Evolutionary conservation across 2,113 vertebrate genomes (phyloP).

Genomic region (Engystomops pustulosus): DNA sequence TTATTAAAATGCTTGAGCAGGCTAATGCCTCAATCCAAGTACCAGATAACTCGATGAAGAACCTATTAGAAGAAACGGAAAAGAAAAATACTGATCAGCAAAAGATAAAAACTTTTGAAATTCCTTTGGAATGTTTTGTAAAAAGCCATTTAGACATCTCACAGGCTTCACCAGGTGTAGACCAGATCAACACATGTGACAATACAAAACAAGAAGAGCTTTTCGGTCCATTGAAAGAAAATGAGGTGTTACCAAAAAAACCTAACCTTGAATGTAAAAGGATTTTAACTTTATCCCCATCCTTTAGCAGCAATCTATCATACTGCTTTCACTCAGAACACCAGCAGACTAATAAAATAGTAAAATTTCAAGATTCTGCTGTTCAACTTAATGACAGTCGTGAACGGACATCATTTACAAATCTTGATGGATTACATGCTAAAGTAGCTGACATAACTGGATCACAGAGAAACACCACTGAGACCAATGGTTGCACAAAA

Average conservation of each 20-base stretch:
- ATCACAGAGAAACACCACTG: conserved; percentile 50
- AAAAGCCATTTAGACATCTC: conserved; percentile 42
- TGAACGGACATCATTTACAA: conserved; percentile 44
- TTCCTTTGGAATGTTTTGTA: conserved; percentile 10
- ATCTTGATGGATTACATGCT: conserved; percentile 48
- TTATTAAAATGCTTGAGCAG: conserved; percentile 65
- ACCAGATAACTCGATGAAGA: conserved; percentile 73
- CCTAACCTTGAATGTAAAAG: conserved; percentile 65
- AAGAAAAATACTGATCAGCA: conserved; percentile 19
- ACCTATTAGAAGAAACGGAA: conserved; percentile 62
- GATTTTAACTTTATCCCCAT: conserved; percentile 58
- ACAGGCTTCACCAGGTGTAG: conserved; percentile 58
- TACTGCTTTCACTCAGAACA: conserved; percentile 61
- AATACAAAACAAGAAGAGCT: conserved; percentile 41
- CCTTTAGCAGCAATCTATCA: conserved; percentile 64
- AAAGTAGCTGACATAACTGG: conserved; percentile 49
- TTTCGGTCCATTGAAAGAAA: conserved; percentile 40
- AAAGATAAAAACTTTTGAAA: not conserved
- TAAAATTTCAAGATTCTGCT: conserved; percentile 57
- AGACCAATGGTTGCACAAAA: conserved; percentile 65
- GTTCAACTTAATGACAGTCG: conserved; percentile 19
- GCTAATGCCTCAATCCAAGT: conserved; percentile 73
- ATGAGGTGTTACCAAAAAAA: conserved; percentile 60
- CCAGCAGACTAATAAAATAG: conserved; percentile 60
- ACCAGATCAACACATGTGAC: conserved; percentile 59